A percentile compares a stretch with the other conserved stretches of the same genome.
phyloP scores from a whole-genome alignment of 2,797 vertebrate genomes.

The Aythya fuligula region DNA sequence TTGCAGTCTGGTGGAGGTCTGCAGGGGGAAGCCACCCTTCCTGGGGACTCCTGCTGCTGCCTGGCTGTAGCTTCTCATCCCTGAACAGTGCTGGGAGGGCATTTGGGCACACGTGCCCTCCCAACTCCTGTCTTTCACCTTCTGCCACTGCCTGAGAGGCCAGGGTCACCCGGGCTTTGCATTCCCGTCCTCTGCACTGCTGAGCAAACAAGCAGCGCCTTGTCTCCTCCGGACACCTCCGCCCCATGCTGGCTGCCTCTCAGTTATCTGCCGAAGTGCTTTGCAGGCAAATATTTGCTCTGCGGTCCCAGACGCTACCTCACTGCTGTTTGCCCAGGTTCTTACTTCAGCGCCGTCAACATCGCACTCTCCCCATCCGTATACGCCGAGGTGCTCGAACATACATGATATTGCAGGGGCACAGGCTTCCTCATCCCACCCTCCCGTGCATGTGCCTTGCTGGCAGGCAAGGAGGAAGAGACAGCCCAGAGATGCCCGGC shows the following conservation, averaged over 20 bases:
- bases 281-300: slow-evolving; percentile 80
- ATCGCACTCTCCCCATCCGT: neutral
- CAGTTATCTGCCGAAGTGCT: slow-evolving; percentile 68
- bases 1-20: neutral
- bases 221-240: slow-evolving; percentile 54
- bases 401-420: neutral
- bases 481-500: too few species aligned
- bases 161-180: neutral
- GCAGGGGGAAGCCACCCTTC: neutral
- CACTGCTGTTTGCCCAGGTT: slow-evolving; percentile 78
- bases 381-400: neutral
- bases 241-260: slow-evolving; percentile 67
- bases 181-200: neutral
- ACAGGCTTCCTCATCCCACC: fast-evolving
- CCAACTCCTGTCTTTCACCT: neutral
- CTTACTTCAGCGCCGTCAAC: slow-evolving; percentile 61
- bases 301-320: slow-evolving; percentile 79
- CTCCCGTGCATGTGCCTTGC: fast-evolving
- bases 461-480: neutral
- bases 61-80: neutral
- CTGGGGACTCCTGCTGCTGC: neutral
- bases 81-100: neutral
- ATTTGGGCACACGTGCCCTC: neutral
- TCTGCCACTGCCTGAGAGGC: neutral
- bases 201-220: slow-evolving; percentile 60